Conservation (phyloP, 2,113 vertebrate genomes). For the Sebastes schlegelii region DNA sequence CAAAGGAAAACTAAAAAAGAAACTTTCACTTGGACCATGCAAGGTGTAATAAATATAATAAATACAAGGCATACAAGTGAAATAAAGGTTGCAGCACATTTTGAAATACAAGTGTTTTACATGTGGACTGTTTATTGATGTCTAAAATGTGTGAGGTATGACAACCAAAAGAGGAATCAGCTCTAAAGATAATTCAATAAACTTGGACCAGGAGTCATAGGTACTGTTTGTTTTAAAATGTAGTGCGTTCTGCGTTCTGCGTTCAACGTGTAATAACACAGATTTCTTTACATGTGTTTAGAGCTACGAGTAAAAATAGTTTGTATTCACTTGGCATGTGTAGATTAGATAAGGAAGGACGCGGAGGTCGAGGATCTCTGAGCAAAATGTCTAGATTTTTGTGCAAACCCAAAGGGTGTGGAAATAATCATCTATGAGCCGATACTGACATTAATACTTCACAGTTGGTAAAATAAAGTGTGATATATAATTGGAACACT, state of each 20-base stretch:
- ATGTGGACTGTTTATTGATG: neutral
- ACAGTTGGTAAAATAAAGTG: neutral
- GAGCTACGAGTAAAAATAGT: neutral
- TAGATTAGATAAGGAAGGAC: conserved; percentile 1
- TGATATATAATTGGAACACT: neutral
- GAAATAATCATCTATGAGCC: neutral
- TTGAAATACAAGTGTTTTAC: neutral
- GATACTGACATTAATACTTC: neutral
- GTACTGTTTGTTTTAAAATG: too few relatives aligned
- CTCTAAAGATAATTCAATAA: neutral
- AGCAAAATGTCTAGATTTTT: too few relatives aligned
- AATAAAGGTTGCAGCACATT: too few relatives aligned
- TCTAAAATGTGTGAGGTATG: neutral
- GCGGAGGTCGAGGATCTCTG: neutral
- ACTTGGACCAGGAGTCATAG: too few relatives aligned
- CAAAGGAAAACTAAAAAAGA: neutral
- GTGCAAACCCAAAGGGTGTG: neutral
- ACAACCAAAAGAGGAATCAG: too few relatives aligned
- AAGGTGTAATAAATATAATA: neutral
- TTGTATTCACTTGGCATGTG: neutral
- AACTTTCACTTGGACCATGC: neutral
- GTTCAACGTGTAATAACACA: neutral
- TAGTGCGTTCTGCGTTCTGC: too few relatives aligned
- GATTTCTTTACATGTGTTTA: neutral
- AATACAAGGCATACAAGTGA: neutral